These are phyloP conservation scores for Fistularia commersonii DNA, from an alignment of 2,797 vertebrate species.

Conservation along the genomic window DNA sequence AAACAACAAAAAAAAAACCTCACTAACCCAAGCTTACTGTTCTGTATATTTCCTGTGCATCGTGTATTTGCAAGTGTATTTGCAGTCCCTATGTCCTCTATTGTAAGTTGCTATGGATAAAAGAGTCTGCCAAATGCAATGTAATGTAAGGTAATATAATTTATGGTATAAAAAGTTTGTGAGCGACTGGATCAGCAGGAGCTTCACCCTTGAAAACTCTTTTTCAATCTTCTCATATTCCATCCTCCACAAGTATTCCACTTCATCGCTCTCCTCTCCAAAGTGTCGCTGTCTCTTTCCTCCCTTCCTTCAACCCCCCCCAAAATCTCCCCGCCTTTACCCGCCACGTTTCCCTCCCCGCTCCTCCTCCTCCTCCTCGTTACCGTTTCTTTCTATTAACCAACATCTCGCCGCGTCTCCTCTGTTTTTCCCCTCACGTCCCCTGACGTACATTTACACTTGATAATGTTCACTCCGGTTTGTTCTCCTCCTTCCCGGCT, in stretches of 20 bases:
- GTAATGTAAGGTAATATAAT: no score
- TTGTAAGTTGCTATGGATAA: no score
- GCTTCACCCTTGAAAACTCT: constrained; percentile 14
- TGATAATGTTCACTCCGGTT: neutral
- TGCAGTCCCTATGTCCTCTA: no score
- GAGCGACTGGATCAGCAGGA: constrained; percentile 1
- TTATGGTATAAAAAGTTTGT: constrained; percentile 22
- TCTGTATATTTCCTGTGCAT: no score
- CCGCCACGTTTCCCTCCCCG: constrained; percentile 10
- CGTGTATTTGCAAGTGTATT: no score
- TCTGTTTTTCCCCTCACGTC: constrained; percentile 6
- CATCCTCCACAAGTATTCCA: constrained; percentile 22
- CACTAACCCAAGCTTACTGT: no score
- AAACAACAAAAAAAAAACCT: no score
- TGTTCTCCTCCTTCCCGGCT: constrained; percentile 3
- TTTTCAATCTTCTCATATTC: constrained; percentile 20
- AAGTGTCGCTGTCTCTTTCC: constrained; percentile 6
- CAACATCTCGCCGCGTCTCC: constrained; percentile 9
- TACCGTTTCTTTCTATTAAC: constrained; percentile 4
- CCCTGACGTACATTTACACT: no score
- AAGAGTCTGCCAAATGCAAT: no score
- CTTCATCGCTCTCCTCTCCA: constrained; percentile 24
- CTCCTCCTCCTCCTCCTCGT: neutral
- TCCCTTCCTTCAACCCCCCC: constrained; percentile 28
- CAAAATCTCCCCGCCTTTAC: constrained; percentile 10